Conservation (phyloP, 2,797 vertebrate species). For the Pyrocephalus nanus region DNA sequence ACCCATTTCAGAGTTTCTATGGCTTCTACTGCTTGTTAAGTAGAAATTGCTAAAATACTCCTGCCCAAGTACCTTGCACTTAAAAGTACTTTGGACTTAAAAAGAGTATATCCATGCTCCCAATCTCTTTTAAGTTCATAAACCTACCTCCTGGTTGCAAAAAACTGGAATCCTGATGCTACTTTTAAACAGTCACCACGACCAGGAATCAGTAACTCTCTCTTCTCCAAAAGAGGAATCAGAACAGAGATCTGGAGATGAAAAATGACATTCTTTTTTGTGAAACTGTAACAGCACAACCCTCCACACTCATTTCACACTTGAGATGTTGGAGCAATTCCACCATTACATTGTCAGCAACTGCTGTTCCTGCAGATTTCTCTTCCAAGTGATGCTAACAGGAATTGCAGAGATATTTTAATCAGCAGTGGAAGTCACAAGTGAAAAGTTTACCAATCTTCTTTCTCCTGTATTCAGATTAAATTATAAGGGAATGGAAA, state of each 20-base stretch:
- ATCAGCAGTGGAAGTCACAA: background rate
- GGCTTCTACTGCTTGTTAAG: background rate
- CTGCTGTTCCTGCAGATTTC: background rate
- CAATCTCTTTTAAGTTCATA: background rate
- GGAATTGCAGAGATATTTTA: background rate
- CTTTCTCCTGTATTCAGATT: background rate
- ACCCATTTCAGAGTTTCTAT: background rate
- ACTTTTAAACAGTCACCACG: conserved; percentile 90
- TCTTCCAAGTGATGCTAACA: background rate
- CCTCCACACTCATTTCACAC: background rate
- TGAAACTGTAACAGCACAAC: background rate
- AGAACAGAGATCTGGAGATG: conserved; percentile 88
- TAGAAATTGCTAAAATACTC: background rate
- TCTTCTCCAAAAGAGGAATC: conserved; percentile 94
- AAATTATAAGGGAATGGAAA: background rate
- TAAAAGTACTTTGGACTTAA: background rate
- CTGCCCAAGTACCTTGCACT: background rate
- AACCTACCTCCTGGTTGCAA: conserved; percentile 92
- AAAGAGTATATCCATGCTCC: background rate
- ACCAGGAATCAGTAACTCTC: conserved; percentile 90
- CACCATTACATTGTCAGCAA: background rate
- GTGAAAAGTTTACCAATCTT: background rate
- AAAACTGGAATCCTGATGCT: conserved; percentile 93
- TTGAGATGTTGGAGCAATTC: background rate
- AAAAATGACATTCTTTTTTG: background rate